Conservation (phyloP, 2,888 invertebrate genomes). For the Anodontia alba region DNA sequence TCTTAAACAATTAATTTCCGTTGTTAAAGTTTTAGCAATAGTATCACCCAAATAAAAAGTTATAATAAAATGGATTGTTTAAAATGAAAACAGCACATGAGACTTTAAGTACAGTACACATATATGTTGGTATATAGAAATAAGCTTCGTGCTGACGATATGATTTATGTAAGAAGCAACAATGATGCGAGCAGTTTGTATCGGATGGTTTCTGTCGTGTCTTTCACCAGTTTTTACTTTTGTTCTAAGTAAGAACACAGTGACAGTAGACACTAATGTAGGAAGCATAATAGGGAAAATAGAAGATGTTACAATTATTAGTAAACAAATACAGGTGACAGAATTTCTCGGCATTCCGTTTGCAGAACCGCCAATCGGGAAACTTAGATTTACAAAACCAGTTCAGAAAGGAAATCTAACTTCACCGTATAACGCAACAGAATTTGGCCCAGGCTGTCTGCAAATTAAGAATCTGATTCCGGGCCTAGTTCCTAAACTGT, state of each 20-base stretch:
- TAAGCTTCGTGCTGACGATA: no score
- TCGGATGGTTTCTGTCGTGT: background rate
- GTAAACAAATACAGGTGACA: constrained; percentile 17
- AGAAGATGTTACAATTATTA: constrained; percentile 21
- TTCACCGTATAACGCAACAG: constrained; percentile 12
- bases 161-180: no score
- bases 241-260: background rate
- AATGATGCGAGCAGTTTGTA: background rate
- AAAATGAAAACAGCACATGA: no score
- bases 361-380: constrained; percentile 43
- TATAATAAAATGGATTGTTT: no score
- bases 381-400: constrained; percentile 39
- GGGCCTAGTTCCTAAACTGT: background rate
- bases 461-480: constrained; percentile 8
- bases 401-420: constrained; percentile 38
- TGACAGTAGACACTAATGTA: constrained; percentile 3
- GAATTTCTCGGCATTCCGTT: constrained; percentile 51
- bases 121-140: no score
- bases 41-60: no score
- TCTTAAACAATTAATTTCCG: no score
- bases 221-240: background rate
- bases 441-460: constrained; percentile 27
- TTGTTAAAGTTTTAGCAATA: no score
- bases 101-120: no score
- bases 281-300: constrained; percentile 33